Evolutionary conservation across 2,888 invertebrate genomes (phyloP).

Genomic region (Thumatha senex): DNA sequence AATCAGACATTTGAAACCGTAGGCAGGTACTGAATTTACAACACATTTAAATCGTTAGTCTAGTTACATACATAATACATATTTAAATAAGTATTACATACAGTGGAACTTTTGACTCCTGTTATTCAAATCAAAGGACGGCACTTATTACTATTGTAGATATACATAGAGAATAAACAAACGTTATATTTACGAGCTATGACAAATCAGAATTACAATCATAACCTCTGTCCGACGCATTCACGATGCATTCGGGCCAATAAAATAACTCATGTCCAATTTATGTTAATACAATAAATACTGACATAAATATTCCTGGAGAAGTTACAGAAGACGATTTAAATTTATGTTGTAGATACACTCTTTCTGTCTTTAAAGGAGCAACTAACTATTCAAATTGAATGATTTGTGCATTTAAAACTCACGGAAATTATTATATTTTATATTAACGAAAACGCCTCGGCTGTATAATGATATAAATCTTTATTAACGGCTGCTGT

Average conservation of each 20-base stretch:
- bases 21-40: background rate
- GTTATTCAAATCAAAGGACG: constrained; percentile 25
- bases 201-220: constrained; percentile 78
- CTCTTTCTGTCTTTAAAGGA: constrained; percentile 55
- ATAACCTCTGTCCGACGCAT: constrained; percentile 74
- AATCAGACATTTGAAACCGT: too few relatives aligned
- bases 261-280: constrained; percentile 83
- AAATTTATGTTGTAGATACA: constrained; percentile 73
- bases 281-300: constrained; percentile 84
- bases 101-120: constrained; percentile 31
- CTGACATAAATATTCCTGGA: constrained; percentile 76
- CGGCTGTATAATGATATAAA: constrained; percentile 15
- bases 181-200: constrained; percentile 74
- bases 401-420: constrained; percentile 59
- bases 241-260: constrained; percentile 71
- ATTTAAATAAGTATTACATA: background rate
- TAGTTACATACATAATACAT: background rate
- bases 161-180: constrained; percentile 56
- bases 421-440: constrained; percentile 16
- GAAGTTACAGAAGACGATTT: constrained; percentile 73
- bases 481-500: constrained; percentile 7
- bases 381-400: constrained; percentile 51
- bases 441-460: constrained; percentile 14
- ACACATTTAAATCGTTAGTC: background rate
- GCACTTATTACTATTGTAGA: constrained; percentile 21